Percentiles rank a stretch among this genome's conserved stretches.
Evolutionary conservation across 2,113 vertebrate species (phyloP).

Genomic region (Polypterus senegalus): DNA sequence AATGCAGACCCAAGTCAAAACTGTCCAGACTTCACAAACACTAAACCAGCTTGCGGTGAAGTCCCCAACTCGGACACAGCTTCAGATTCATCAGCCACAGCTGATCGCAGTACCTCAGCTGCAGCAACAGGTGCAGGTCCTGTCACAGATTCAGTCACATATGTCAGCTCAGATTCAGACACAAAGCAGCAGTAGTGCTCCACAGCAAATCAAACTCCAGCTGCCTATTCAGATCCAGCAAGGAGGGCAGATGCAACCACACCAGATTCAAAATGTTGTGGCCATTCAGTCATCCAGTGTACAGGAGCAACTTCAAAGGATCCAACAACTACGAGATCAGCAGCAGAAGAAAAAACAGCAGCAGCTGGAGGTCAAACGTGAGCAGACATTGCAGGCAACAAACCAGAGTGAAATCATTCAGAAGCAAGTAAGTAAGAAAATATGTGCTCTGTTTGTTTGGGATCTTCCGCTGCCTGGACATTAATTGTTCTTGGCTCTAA

Average conservation of each 20-base stretch:
- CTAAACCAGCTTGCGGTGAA: conserved; percentile 48
- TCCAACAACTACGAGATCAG: conserved; percentile 86
- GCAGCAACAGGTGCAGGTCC: conserved; percentile 73
- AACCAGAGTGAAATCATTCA: conserved; percentile 81
- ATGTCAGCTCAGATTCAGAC: conserved; percentile 56
- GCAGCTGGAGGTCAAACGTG: conserved; percentile 75
- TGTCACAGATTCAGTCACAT: conserved; percentile 66
- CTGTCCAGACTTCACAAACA: conserved; percentile 38
- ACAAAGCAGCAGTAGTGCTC: conserved; percentile 64
- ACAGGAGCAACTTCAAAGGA: conserved; percentile 83
- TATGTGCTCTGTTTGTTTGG: conserved; percentile 9
- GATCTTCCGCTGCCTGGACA: background rate
- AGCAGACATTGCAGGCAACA: conserved; percentile 69
- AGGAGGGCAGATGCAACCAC: conserved; percentile 56
- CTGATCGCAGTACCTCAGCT: conserved; percentile 71
- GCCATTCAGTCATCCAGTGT: conserved; percentile 80
- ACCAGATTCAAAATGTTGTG: conserved; percentile 84
- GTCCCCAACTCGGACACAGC: conserved; percentile 50
- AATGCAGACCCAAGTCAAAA: conserved; percentile 50
- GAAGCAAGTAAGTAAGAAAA: conserved; percentile 67
- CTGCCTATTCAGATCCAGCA: conserved; percentile 78
- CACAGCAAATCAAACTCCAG: conserved; percentile 81
- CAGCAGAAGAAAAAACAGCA: conserved; percentile 83
- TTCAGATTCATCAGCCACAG: conserved; percentile 63
- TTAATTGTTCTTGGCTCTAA: too few species aligned